Evolutionary conservation across 2,113 vertebrate genomes (phyloP), one percentile per base, ranked within the genome.

Genomic region (Synodontis membranacea): DNA sequence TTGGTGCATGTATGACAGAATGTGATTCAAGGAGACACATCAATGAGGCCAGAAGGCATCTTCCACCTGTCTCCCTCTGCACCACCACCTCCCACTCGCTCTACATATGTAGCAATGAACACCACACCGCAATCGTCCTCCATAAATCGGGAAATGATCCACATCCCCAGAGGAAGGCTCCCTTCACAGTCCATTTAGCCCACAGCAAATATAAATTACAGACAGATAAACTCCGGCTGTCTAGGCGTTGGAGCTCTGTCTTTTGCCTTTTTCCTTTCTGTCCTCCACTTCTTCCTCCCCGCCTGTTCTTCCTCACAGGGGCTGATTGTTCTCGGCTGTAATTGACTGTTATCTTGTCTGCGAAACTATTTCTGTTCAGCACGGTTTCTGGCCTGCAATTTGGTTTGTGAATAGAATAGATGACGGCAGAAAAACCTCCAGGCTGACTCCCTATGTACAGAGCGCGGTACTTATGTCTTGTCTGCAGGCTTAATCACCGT

Each of bases 131-230:
- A 37, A 48, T 64, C 68, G 66, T 84, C 84, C 66, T 68, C 83
- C 74, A 56, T 91, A 92, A 84, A 93, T 93, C 89, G 90, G 91
- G 87, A 91, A 92, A 86, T 91, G 92, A 93, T 91, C 91, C 92
- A 88, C 84, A 89, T 88, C 90, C 92, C 91, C 78, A 88, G 84
- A 89, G 89, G 84, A 92, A 86, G 86, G 90, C 89, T 91, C 82
- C 66, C 88, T 92, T 93, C 92, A 93, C 92, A 92, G 87, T 84
- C 89, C 92, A 94, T 94, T 94, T 92, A 93, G 88, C 86, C 66
- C 88, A 85, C 85, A 87, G 90, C 91, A 89, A 92, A 91, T 93
- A 93, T 94, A 89, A 93, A 93, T 94, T 92, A 90, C 87, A 84
- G 84, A n/a, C 81, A 89, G 81, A 92, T 90, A 89, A 91, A 93